Conservation (phyloP, 2,797 vertebrate genomes). For the Urocyon cinereoargenteus region DNA sequence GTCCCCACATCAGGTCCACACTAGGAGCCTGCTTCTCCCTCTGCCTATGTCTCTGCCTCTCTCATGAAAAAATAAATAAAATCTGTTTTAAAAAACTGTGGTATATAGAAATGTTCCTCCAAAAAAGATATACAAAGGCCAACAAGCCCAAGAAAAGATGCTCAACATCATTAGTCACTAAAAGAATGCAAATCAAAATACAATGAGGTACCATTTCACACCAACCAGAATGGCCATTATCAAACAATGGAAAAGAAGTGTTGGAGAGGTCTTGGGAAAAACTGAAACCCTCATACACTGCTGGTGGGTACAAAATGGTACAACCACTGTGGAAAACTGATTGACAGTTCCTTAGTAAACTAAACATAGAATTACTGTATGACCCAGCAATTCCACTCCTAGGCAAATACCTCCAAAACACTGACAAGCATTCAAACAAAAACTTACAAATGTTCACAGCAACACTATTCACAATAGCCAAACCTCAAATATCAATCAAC, state of each 20-base stretch:
- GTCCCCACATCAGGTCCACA: not conserved
- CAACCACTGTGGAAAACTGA: not conserved
- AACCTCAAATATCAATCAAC: not conserved
- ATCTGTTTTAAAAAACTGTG: not conserved
- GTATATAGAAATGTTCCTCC: not conserved
- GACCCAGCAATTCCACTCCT: not conserved
- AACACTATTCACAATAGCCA: not conserved
- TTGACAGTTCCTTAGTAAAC: not conserved
- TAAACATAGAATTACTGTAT: not conserved
- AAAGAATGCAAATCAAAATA: slow-evolving; percentile 29
- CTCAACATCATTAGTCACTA: not conserved
- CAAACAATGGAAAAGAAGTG: not conserved
- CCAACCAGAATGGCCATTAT: not conserved
- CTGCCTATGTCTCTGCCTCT: not conserved
- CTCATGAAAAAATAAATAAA: not conserved
- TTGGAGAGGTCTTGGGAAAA: not conserved
- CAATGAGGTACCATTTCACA: not conserved
- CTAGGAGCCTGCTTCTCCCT: not conserved
- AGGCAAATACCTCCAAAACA: not conserved
- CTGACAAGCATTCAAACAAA: slow-evolving; percentile 1
- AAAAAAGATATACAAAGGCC: not conserved
- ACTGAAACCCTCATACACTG: not conserved
- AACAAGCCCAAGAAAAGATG: not conserved
- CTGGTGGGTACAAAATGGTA: not conserved
- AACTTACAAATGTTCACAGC: not conserved